A percentile compares a stretch with the other conserved stretches of the same genome.
Evolutionary conservation across 92 coral and sea anemone genomes (phyloP).

Genomic region (Zoanthus solanderi): DNA sequence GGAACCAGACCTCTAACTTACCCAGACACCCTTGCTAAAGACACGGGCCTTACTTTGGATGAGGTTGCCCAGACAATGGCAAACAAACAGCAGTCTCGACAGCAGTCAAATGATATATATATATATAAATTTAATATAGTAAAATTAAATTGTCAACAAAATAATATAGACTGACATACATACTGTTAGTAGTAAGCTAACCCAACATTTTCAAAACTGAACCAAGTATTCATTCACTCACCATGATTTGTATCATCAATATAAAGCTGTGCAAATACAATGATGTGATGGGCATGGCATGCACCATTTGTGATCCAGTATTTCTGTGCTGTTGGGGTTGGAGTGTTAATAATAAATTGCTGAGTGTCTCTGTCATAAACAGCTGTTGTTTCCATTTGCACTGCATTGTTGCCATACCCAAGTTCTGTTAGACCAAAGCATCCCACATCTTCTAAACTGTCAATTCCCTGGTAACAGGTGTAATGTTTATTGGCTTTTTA

Average conservation of each 20-base stretch:
- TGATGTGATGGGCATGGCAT: slow-evolving; percentile 82
- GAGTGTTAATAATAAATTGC: slow-evolving; percentile 83
- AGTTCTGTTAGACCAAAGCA: slow-evolving; percentile 93
- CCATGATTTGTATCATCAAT: slow-evolving; percentile 77
- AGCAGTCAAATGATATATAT: too few relatives aligned
- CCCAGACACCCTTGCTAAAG: too few relatives aligned
- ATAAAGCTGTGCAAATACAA: slow-evolving; percentile 86
- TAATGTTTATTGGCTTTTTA: neutral
- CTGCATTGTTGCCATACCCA: slow-evolving; percentile 94
- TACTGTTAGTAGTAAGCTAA: too few relatives aligned
- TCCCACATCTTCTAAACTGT: slow-evolving; percentile 85
- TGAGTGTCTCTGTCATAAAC: slow-evolving; percentile 73
- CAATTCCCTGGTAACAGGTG: slow-evolving; percentile 65
- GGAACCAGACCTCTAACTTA: too few relatives aligned
- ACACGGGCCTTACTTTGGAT: too few relatives aligned
- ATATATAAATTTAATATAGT: too few relatives aligned
- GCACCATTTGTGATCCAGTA: slow-evolving; percentile 94
- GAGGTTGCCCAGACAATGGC: too few relatives aligned
- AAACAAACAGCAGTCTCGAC: too few relatives aligned
- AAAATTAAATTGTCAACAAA: too few relatives aligned
- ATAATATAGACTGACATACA: too few relatives aligned
- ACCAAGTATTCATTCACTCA: slow-evolving; percentile 11
- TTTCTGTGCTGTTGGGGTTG: slow-evolving; percentile 84
- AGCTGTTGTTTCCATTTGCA: slow-evolving; percentile 92
- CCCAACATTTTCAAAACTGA: too few relatives aligned